Evolutionary conservation across 2,113 vertebrate species (phyloP).

Genomic region (Lycaon pictus): DNA sequence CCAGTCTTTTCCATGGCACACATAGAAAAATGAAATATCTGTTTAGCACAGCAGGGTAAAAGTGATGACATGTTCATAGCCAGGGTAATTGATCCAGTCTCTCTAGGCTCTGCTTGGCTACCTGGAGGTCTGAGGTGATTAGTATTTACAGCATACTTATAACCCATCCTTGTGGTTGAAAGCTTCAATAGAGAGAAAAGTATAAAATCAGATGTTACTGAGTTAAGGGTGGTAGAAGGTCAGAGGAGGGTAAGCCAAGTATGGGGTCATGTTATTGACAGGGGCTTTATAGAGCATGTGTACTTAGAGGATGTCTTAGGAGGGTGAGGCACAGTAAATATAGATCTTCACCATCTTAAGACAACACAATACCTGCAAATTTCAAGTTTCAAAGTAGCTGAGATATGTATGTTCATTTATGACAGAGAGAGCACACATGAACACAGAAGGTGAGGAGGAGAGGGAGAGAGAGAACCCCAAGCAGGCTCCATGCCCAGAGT

Average conservation of each 20-base stretch:
- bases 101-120: background rate
- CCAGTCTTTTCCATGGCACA: background rate
- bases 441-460: background rate
- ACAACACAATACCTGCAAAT: background rate
- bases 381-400: background rate
- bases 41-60: background rate
- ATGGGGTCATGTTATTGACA: background rate
- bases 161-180: background rate
- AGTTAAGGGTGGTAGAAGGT: background rate
- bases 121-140: background rate
- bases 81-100: background rate
- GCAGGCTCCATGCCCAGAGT: background rate
- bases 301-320: background rate
- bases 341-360: background rate
- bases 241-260: background rate
- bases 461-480: background rate
- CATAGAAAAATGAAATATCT: conserved; percentile 53
- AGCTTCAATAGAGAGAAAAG: background rate
- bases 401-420: background rate
- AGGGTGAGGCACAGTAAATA: background rate
- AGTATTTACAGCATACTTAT: background rate
- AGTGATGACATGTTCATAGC: background rate
- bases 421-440: background rate
- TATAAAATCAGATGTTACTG: background rate
- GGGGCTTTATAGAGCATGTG: background rate